Evolutionary conservation across 2,888 invertebrate species (phyloP), one percentile per base, ranked within the genome.

Genomic region (Rhopalosiphum nymphaeae): DNA sequence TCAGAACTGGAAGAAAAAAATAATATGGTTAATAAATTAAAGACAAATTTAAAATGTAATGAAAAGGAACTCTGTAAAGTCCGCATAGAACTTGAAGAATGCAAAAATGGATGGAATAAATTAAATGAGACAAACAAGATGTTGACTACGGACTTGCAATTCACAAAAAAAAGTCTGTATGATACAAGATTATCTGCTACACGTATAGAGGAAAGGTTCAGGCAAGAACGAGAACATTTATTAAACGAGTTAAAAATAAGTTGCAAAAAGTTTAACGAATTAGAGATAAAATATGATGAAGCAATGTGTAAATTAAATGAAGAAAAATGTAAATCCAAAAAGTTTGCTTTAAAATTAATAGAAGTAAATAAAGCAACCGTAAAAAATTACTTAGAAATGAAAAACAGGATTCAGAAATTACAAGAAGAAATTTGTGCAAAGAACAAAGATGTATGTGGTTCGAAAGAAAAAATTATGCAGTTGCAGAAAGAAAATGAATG

Each of bases 21-120:
- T 11, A 7, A 5, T 10, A 13, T 36, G 26, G 36, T 49, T 25
- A 36, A 36, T 49, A 67, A 78, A 36, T 49, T 91, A 36, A 91
- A 67, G 21, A 11, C 0, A 10, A 49, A 25, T 36, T 49, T 91
- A 42, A 91, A 36, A 25, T 91, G 25, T 25, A 78, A 11, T 7
- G 90, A 91, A 91, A 49, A 91, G 25, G 67, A 91, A 49, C n/a
- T 67, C 3, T 78, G 78, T 49, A 67, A 67, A 10, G 49, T 36
- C 1, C 46, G n/a, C 5, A 49, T 5, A 1, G 25, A 67, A 36
- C 36, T 91, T 4, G 67, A 91, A 0, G 49, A 49, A 2, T 36
- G 90, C 5, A 49, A 5, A 36, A 36, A 1, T 49, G 67, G 53
- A 36, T 36, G 49, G 7, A 36, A 13, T 49, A 46, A 26, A 49